Evolutionary conservation across 2,797 vertebrate species (phyloP), one percentile per base, ranked within the genome.

Genomic region (Paratrypauchen microcephalus): DNA sequence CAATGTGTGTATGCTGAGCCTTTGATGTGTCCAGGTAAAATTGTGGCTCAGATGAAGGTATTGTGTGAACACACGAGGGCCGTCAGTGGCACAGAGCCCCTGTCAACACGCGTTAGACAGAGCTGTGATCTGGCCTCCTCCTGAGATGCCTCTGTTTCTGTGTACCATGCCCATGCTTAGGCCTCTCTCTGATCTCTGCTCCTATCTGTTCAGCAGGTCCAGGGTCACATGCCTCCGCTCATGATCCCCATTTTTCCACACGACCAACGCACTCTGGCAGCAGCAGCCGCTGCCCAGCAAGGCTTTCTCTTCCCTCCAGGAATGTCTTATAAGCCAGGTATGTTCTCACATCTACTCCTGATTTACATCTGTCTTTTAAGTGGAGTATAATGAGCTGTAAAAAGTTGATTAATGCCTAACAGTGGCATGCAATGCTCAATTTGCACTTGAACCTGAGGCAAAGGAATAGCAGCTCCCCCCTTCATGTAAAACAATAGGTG

Each of bases 231-330:
- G 96, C 96, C 97, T 96, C 97, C 97, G 87, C 96, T 99, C 93
- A 99, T 99, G 97, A 99, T 99, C 96, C 97, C 97, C 93, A 98
- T 99, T 95, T 99, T 99, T 95, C 97, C 97, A 97, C 97, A 99
- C 93, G 97, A 99, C 96, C 97, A 99, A 93, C 95, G 97, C 93
- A 97, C 97, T 77, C 93, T 99, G 94, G 97, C 97, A 90, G 97
- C 97, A 69, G 97, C 97, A 69, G 97, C 97, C 82, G 97, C 97
- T 69, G 97, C 97, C 86, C 97, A 99, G 91, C 97, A 99, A 94
- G 97, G 97, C 90, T 98, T 99, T 94, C 96, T 99, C 91, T 98
- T 99, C 85, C 97, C 97, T 87, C 97, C 96, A 74, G 96, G 97
- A 94, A 96, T 99, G 95, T 97, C 96, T 91, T 99, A 99, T 92